Conservation (phyloP, 2,113 vertebrate species). For the Dascyllus trimaculatus region DNA sequence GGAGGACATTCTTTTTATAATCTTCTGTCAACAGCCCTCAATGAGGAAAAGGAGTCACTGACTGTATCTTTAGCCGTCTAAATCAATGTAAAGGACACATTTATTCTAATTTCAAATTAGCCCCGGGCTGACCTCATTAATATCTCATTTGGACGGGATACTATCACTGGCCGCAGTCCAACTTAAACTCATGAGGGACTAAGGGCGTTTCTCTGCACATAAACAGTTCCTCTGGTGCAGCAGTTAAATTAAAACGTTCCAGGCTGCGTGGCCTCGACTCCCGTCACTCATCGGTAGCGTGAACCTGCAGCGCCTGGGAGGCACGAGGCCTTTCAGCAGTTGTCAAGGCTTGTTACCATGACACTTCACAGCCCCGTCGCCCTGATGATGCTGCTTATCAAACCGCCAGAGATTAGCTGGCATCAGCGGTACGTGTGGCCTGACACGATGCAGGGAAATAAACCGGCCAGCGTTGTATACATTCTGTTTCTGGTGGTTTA, state of each 20-base stretch:
- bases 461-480: neutral
- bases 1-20: neutral
- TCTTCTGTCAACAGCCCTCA: conserved; percentile 18
- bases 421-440: conserved; percentile 30
- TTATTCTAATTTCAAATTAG: conserved; percentile 33
- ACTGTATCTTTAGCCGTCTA: neutral
- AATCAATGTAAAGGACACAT: conserved; percentile 7
- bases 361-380: conserved; percentile 41
- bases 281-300: conserved; percentile 41
- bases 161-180: conserved; percentile 1
- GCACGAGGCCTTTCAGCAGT: conserved; percentile 42
- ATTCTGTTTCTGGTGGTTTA: conserved; percentile 3
- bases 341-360: conserved; percentile 62
- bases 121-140: conserved; percentile 34
- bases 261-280: conserved; percentile 1
- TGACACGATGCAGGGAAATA: conserved; percentile 42
- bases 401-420: conserved; percentile 45
- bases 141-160: conserved; percentile 12
- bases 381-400: conserved; percentile 46
- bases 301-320: conserved; percentile 33
- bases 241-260: neutral
- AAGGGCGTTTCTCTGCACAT: neutral
- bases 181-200: neutral
- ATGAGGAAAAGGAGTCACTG: neutral
- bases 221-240: neutral